Percentiles rank a stretch among this genome's conserved stretches.
These are phyloP conservation scores for Anguilla obscura DNA, from an alignment of 2,797 vertebrate species.

Conservation along the genomic window DNA sequence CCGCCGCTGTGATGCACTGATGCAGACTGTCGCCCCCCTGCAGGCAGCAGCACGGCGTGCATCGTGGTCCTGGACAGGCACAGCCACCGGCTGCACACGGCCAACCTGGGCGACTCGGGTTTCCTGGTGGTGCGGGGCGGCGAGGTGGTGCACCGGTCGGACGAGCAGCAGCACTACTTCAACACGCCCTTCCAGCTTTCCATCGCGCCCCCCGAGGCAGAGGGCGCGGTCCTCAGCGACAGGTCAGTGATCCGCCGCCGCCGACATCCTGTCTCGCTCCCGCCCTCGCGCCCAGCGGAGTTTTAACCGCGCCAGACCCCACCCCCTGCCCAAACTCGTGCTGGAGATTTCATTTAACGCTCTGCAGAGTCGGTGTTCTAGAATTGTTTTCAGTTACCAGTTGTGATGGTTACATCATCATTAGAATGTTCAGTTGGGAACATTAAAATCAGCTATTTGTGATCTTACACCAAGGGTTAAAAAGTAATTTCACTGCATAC, in stretches of 20 bases:
- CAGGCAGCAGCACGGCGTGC: conserved; percentile 97
- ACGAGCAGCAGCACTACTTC: conserved; percentile 84
- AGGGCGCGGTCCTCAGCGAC: conserved; percentile 79
- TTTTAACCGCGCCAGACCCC: neutral
- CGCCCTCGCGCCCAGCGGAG: neutral
- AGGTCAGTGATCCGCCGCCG: conserved; percentile 58
- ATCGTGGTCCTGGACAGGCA: conserved; percentile 91
- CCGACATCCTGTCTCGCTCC: neutral
- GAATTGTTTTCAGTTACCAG: no score
- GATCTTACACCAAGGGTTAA: no score
- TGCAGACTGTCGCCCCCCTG: neutral
- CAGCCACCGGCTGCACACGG: conserved; percentile 90
- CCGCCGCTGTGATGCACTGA: neutral
- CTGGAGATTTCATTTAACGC: neutral
- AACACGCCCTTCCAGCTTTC: conserved; percentile 85
- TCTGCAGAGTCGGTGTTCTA: no score
- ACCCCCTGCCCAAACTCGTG: neutral
- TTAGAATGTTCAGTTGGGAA: no score
- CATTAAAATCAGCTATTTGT: no score
- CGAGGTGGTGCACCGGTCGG: conserved; percentile 82
- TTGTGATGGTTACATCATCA: no score
- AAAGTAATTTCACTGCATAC: no score
- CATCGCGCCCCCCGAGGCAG: conserved; percentile 78
- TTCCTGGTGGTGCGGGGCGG: conserved; percentile 83
- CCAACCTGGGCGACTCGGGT: conserved; percentile 93